Base-by-base conservation (phyloP, 1,140 invertebrate species). In the Apis cerana region DNA sequence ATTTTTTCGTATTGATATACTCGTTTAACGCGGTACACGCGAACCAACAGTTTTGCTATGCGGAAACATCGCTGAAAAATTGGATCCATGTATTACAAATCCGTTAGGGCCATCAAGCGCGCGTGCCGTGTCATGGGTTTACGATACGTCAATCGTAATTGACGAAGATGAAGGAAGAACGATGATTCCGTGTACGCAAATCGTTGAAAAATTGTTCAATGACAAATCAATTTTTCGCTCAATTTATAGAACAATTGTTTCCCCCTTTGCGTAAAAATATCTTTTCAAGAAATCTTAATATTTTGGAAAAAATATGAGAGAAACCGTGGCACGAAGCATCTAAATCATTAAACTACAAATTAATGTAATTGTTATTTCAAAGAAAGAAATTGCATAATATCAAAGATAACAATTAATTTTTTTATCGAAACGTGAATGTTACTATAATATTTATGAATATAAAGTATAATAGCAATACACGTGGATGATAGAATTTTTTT, bases 61-160 rank as follows among this genome's bases (percentile, higher is more conserved):
- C 69, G 50, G 69, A 71, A 71, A 54, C 50, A 13, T 54, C 69
- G 48, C 23, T 71, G 69, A 71, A 71, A 71, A 71, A 71, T 71
- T 71, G 69, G 69, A 71, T 23, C 69, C 23, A 71, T 71, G 69
- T 54, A 71, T 71, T 71, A 71, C n/a, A 54, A 71, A 71, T 70
- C 68, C 68, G 68, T 70, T 70, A 70, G 50, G 68, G 68, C 68
- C 68, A 54, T 50, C 68, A 54, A 70, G 68, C 27, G 68, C 68
- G 67, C 67, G 67, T 69, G 67, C 67, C 21, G 68, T 70, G 68
- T 70, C 23, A 52, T 54, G n/a, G 48, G 69, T 27, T 23, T 70
- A 70, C 69, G 69, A 70, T 19, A 70, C 68, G 68, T 70, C 68
- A 70, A 23, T 54, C 48, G 69, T 17, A 54, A 70, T 27, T 54